A percentile compares a stretch with the other conserved stretches of the same genome.
These are phyloP conservation scores for Perdita meconis DNA, from an alignment of 2,888 invertebrate species.

Conservation along the genomic window DNA sequence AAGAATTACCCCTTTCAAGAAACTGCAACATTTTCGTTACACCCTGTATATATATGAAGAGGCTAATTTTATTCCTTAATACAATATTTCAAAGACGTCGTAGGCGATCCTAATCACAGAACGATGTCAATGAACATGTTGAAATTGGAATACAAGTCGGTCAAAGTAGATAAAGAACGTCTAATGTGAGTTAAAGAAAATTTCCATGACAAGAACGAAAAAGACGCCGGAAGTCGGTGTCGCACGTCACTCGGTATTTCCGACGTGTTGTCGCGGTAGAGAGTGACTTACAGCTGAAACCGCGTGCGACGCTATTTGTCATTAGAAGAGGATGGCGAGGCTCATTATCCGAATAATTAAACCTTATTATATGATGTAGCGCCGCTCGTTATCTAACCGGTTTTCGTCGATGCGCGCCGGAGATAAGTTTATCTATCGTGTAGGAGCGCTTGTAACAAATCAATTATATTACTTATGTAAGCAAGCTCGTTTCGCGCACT, in stretches of 20 bases:
- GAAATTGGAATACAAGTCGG: no score
- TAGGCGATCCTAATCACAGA: no score
- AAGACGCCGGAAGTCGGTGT: slow-evolving; percentile 21
- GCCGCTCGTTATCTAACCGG: slow-evolving; percentile 72
- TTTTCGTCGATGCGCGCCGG: slow-evolving; percentile 67
- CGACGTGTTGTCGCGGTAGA: slow-evolving; percentile 6
- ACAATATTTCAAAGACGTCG: no score
- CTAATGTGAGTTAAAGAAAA: no score
- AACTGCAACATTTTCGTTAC: no score
- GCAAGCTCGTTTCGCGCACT: slow-evolving; percentile 54
- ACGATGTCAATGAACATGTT: no score
- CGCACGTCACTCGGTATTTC: slow-evolving; percentile 12
- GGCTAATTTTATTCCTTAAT: no score
- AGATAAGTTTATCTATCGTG: slow-evolving; percentile 73
- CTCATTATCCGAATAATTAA: slow-evolving; percentile 73
- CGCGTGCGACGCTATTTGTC: slow-evolving; percentile 57
- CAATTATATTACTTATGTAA: slow-evolving; percentile 69
- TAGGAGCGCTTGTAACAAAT: slow-evolving; percentile 71
- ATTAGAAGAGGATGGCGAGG: slow-evolving; percentile 54
- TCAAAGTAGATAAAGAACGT: neutral
- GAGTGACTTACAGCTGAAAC: slow-evolving; percentile 33
- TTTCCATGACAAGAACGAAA: neutral
- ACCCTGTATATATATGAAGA: no score
- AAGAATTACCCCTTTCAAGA: no score
- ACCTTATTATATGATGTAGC: slow-evolving; percentile 71